These are phyloP conservation scores for Metopia argyrocephala DNA, from an alignment of 2,888 invertebrate genomes.

Conservation along the genomic window DNA sequence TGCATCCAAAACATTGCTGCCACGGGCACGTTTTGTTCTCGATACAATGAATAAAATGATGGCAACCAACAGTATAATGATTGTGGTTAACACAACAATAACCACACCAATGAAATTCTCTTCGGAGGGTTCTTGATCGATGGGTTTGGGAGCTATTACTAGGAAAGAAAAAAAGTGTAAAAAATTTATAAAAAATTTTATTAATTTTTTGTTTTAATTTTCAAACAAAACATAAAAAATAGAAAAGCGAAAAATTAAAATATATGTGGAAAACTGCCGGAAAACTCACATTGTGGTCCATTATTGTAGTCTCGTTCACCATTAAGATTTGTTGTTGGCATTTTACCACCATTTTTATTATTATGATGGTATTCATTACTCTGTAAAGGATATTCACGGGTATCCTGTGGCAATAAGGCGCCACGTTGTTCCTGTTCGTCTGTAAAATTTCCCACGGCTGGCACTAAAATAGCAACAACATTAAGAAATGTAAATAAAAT, in stretches of 20 bases:
- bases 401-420: slow-evolving; percentile 77
- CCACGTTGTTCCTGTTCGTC: slow-evolving; percentile 80
- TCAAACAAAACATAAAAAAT: not conserved
- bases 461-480: slow-evolving; percentile 76
- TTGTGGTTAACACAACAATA: slow-evolving; percentile 85
- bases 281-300: slow-evolving; percentile 73
- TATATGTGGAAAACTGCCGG: not conserved
- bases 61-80: slow-evolving; percentile 85
- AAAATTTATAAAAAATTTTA: slow-evolving; percentile 37
- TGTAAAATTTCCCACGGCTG: slow-evolving; percentile 82
- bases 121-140: slow-evolving; percentile 80
- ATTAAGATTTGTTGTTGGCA: slow-evolving; percentile 66
- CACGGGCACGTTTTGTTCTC: slow-evolving; percentile 81
- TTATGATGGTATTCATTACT: slow-evolving; percentile 83
- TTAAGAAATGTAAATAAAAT: slow-evolving; percentile 12
- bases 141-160: slow-evolving; percentile 80
- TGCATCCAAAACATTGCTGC: slow-evolving; percentile 78
- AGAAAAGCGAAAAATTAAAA: not conserved
- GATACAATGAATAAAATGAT: slow-evolving; percentile 86
- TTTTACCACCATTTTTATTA: slow-evolving; percentile 73
- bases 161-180: slow-evolving; percentile 43
- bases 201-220: not conserved
- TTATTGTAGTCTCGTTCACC: slow-evolving; percentile 72
- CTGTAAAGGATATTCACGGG: slow-evolving; percentile 83
- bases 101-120: slow-evolving; percentile 83